Percentiles rank a stretch among this genome's conserved stretches.
Evolutionary conservation across 2,797 vertebrate genomes (phyloP).

Genomic region (Sphenodon punctatus): DNA sequence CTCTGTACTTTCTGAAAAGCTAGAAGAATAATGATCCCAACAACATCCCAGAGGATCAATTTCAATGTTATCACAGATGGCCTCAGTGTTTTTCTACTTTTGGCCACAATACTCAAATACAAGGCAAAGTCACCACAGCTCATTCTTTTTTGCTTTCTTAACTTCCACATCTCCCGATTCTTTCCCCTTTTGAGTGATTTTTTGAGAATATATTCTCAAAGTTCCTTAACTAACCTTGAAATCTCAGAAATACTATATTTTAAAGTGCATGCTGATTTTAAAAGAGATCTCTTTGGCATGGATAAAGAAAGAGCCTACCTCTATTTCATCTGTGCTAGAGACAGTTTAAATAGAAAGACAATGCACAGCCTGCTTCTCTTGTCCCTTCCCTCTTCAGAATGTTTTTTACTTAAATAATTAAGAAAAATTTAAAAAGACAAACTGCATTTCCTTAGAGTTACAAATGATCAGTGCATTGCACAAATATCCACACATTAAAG

Average conservation of each 20-base stretch:
- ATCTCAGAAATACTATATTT: not conserved
- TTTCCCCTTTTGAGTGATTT: not conserved
- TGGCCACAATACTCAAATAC: conserved; percentile 29
- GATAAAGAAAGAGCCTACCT: not conserved
- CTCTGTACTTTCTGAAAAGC: conserved; percentile 16
- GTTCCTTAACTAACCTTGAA: not conserved
- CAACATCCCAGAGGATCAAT: conserved; percentile 32
- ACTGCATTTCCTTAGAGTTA: not conserved
- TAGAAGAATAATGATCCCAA: conserved; percentile 31
- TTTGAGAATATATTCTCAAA: not conserved
- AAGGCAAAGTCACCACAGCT: not conserved
- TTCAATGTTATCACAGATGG: conserved; percentile 38
- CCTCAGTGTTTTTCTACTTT: conserved; percentile 38
- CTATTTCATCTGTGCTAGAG: not conserved
- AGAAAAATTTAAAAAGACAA: not conserved
- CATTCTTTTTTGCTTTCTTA: not conserved
- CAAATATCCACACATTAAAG: conserved; percentile 18
- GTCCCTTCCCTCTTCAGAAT: not conserved
- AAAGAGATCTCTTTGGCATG: not conserved
- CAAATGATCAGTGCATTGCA: not conserved
- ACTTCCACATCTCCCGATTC: not conserved
- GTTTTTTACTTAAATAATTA: not conserved
- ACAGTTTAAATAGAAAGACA: not conserved
- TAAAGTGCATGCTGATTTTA: not conserved
- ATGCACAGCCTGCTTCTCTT: not conserved